A percentile compares a stretch with the other conserved stretches of the same genome.
Conservation (phyloP, 1,140 invertebrate genomes). For the Zophobas morio region DNA sequence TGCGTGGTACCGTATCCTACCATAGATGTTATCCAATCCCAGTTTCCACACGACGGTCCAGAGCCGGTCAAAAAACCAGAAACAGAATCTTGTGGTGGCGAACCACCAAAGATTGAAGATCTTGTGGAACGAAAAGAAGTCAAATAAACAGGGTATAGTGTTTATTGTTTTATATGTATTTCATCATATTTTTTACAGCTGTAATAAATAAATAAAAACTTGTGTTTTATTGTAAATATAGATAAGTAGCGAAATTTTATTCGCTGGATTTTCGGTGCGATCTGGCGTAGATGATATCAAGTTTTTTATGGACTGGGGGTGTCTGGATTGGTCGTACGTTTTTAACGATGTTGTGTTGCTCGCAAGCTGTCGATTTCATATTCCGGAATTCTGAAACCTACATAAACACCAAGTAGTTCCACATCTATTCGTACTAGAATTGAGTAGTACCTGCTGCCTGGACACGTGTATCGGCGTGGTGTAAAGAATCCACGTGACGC, state of each 20-base stretch:
- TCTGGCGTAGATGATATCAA: slow-evolving; percentile 64
- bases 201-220: neutral
- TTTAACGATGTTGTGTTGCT: slow-evolving; percentile 62
- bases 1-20: neutral
- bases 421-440: no score
- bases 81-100: neutral
- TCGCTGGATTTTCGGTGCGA: slow-evolving; percentile 60
- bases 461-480: slow-evolving; percentile 80
- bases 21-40: neutral
- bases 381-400: slow-evolving; percentile 64
- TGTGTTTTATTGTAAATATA: neutral
- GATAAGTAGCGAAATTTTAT: slow-evolving; percentile 35
- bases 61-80: neutral
- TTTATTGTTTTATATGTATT: no score
- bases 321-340: slow-evolving; percentile 65
- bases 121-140: no score
- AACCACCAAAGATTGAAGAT: no score
- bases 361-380: slow-evolving; percentile 64
- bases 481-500: slow-evolving; percentile 83
- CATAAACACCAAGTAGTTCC: neutral
- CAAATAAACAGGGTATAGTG: no score
- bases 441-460: slow-evolving; percentile 74
- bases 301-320: slow-evolving; percentile 59
- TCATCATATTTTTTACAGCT: no score
- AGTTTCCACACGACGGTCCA: neutral